phyloP scores from a whole-genome alignment of 2,113 vertebrate species.

The Motacilla tschutschensis region DNA sequence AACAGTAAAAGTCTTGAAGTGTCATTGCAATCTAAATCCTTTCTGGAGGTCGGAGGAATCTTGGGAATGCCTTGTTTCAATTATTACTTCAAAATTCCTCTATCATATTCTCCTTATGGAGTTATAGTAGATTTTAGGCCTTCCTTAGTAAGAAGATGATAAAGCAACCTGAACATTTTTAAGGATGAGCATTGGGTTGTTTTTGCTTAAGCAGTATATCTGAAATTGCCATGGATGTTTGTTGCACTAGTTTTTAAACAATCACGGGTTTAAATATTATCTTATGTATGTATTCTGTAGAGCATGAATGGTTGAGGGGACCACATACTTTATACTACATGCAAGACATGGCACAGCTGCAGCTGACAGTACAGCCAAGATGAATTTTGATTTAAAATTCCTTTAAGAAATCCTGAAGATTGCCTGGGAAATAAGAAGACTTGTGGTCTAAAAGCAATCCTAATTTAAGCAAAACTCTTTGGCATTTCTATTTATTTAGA shows the following conservation, averaged over 20 bases:
- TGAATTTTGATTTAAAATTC: conserved; percentile 10
- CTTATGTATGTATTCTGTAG: background rate
- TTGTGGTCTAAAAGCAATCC: background rate
- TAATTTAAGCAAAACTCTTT: background rate
- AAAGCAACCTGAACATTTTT: background rate
- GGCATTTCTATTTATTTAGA: conserved; percentile 46
- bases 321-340: background rate
- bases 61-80: background rate
- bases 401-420: background rate
- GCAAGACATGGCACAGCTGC: background rate
- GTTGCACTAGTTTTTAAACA: background rate
- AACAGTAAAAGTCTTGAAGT: background rate
- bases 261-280: background rate
- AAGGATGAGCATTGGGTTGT: background rate
- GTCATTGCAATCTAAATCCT: background rate
- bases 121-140: background rate
- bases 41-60: background rate
- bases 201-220: background rate
- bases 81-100: background rate
- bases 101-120: background rate
- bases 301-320: background rate
- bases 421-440: background rate
- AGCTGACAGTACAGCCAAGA: background rate
- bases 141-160: background rate
- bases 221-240: background rate